These are phyloP conservation scores for Oeneis ivallda DNA, from an alignment of 2,888 invertebrate genomes.

Conservation along the genomic window DNA sequence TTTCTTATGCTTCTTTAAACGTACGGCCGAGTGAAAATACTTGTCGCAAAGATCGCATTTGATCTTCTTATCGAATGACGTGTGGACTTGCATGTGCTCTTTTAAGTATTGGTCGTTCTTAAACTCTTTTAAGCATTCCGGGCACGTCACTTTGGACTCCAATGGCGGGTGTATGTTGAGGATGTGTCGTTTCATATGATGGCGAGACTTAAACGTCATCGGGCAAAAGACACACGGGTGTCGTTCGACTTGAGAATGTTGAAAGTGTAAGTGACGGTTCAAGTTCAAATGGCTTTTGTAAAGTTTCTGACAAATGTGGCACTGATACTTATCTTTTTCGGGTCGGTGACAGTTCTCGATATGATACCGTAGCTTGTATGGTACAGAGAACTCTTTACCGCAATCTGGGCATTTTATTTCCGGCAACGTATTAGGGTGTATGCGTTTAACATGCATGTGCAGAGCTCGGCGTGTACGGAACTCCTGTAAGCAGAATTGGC, in stretches of 20 bases:
- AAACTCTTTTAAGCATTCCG: slow-evolving; percentile 72
- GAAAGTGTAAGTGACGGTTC: slow-evolving; percentile 66
- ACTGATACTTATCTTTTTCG: slow-evolving; percentile 65
- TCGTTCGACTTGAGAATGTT: slow-evolving; percentile 65
- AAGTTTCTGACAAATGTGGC: slow-evolving; percentile 65
- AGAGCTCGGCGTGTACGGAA: slow-evolving; percentile 67
- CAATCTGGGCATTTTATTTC: slow-evolving; percentile 72
- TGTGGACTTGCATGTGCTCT: slow-evolving; percentile 75
- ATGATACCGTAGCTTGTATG: slow-evolving; percentile 69
- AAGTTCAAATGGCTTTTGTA: slow-evolving; percentile 69
- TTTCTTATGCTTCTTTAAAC: slow-evolving; percentile 73
- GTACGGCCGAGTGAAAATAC: slow-evolving; percentile 67
- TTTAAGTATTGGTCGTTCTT: slow-evolving; percentile 75
- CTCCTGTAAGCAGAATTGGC: slow-evolving; percentile 72
- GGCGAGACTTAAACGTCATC: slow-evolving; percentile 72
- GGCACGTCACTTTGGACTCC: slow-evolving; percentile 72
- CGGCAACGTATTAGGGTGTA: slow-evolving; percentile 67
- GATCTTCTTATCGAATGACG: slow-evolving; percentile 66
- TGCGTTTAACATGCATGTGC: slow-evolving; percentile 69
- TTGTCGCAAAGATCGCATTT: slow-evolving; percentile 74
- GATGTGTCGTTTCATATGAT: slow-evolving; percentile 75
- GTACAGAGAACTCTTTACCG: slow-evolving; percentile 66
- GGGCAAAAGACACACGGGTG: slow-evolving; percentile 74
- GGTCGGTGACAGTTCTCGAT: slow-evolving; percentile 61
- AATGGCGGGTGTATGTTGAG: slow-evolving; percentile 73